Percentiles rank a stretch among this genome's conserved stretches.
Evolutionary conservation across 2,888 invertebrate species (phyloP).

Genomic region (Drosophila emarginata): DNA sequence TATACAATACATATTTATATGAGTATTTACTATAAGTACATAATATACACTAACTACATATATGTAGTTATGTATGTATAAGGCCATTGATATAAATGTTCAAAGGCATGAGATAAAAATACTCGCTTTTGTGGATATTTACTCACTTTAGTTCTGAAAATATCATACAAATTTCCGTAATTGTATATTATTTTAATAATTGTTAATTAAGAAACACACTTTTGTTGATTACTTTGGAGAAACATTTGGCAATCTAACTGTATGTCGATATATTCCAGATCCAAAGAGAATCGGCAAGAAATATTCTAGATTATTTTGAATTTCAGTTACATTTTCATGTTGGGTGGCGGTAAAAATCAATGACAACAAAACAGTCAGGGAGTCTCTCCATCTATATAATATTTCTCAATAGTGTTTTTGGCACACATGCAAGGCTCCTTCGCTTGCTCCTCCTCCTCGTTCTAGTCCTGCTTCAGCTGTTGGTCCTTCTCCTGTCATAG

Average conservation of each 20-base stretch:
- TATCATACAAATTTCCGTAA: too few species aligned
- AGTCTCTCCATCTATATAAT: slow-evolving; percentile 21
- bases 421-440: slow-evolving; percentile 41
- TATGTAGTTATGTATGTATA: background rate
- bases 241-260: background rate
- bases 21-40: too few species aligned
- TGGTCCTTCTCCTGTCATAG: background rate
- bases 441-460: background rate
- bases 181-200: background rate
- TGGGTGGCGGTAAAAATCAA: slow-evolving; percentile 66
- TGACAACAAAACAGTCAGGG: slow-evolving; percentile 49
- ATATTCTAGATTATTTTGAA: slow-evolving; percentile 7
- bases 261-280: background rate
- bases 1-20: slow-evolving; percentile 28
- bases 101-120: background rate
- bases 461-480: slow-evolving; percentile 3
- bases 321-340: slow-evolving; percentile 18
- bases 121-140: background rate
- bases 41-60: slow-evolving; percentile 36
- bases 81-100: background rate
- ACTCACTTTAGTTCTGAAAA: background rate
- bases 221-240: background rate
- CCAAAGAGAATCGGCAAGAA: background rate
- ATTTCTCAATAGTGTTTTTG: slow-evolving; percentile 33
- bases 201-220: background rate